A percentile compares a stretch with the other conserved stretches of the same genome.
These are phyloP conservation scores for Sebastes glaucus DNA, from an alignment of 2,797 vertebrate genomes.

Conservation along the genomic window DNA sequence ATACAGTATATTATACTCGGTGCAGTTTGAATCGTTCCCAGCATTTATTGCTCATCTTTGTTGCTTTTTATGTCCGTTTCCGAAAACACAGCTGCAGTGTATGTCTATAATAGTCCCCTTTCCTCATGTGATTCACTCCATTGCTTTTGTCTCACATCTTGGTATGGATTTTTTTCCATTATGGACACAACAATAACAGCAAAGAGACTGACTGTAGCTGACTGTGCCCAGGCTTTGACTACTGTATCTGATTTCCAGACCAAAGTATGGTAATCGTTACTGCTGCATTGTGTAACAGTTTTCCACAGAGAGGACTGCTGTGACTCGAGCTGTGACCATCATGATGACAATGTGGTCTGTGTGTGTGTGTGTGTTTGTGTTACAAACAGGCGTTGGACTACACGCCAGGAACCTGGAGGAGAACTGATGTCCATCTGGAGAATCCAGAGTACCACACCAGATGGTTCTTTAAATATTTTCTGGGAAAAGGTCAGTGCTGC, in stretches of 20 bases:
- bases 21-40: too few relatives aligned
- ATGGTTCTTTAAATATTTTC: conserved; percentile 99
- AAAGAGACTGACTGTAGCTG: neutral
- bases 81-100: neutral
- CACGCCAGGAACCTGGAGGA: conserved; percentile 93
- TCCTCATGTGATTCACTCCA: neutral
- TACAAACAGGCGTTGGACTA: conserved; percentile 85
- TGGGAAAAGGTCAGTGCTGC: conserved; percentile 93
- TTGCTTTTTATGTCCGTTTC: neutral
- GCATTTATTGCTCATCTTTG: neutral
- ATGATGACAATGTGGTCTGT: conserved; percentile 37
- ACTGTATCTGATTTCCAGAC: neutral
- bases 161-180: neutral
- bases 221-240: neutral
- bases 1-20: too few relatives aligned
- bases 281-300: conserved; percentile 31
- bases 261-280: conserved; percentile 10
- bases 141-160: neutral
- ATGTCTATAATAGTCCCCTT: neutral
- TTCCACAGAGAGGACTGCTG: conserved; percentile 33
- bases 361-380: conserved; percentile 4
- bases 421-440: conserved; percentile 98
- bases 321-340: conserved; percentile 51
- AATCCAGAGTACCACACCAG: conserved; percentile 99
- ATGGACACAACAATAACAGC: neutral